These are phyloP conservation scores for Pachliopta kotzebuea DNA, from an alignment of 2,888 invertebrate genomes.

Conservation along the genomic window DNA sequence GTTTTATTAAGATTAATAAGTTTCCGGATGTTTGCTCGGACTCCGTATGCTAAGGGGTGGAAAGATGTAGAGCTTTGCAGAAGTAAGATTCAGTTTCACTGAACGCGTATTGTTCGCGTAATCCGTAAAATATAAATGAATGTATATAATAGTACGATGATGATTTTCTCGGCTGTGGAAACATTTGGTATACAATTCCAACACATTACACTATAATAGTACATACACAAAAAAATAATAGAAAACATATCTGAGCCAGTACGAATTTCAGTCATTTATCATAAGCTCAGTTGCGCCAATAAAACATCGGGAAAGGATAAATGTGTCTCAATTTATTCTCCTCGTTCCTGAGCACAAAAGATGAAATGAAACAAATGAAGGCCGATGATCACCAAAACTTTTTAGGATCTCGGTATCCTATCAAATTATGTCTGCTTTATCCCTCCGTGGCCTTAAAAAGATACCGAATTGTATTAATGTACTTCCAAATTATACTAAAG, in stretches of 20 bases:
- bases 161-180: not conserved
- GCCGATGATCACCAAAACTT: constrained; percentile 10
- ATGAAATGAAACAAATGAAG: constrained; percentile 11
- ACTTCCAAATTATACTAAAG: no score
- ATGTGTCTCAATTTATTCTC: constrained; percentile 16
- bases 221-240: constrained; percentile 5
- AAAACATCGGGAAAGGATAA: constrained; percentile 12
- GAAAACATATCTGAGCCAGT: constrained; percentile 4
- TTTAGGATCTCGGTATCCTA: not conserved
- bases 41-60: no score
- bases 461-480: no score
- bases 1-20: no score
- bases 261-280: constrained; percentile 6
- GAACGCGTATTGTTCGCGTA: no score
- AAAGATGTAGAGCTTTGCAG: no score
- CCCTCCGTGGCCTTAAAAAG: no score
- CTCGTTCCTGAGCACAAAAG: constrained; percentile 12
- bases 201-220: not conserved
- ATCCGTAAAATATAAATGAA: no score
- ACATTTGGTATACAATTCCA: not conserved
- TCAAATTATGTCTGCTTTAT: not conserved
- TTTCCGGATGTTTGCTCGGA: no score
- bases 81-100: no score
- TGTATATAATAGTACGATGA: no score
- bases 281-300: constrained; percentile 15